Base-by-base conservation (phyloP, 35 echinoderm and acorn worm species). In the Strongylocentrotus purpuratus region DNA sequence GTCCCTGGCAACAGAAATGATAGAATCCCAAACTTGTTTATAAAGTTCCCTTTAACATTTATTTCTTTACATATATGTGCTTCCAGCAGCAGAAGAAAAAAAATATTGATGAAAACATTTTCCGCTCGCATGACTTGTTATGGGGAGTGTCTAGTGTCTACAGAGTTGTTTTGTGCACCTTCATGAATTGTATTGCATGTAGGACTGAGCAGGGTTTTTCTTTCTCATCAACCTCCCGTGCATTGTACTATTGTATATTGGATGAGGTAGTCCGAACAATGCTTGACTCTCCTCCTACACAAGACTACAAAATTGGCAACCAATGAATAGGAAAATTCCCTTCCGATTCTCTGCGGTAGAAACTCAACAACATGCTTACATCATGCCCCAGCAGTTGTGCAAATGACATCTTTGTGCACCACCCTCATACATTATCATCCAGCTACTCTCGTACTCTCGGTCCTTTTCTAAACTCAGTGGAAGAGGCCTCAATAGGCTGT, bases 401-500 rank as follows among this genome's bases (percentile, higher is more conserved):
- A 78, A 78, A 78, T 78, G 65, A 78, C 65, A 78, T 28, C 65
- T n/a, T 78, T 78, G 20, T 4, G 65, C 25, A 78, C 65, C 65
- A 78, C 65, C 65, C 65, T 78, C 65, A 78, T 78, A 78, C 65
- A 78, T 78, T 78, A 28, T 78, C 65, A 78, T 7, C 65, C 65
- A 28, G 22, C 65, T 78, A 22, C 65, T 78, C 25, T 70, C 18
- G 5, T 70, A 78, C 25, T 78, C 25, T 78, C 65, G 25, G 65
- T 78, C 65, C 65, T 78, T 59, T 59, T 17, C 52, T 59, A 59
- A 59, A 59, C 52, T 59, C 0, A 2, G 28, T 78, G 28, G 7
- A 78, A 78, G 65, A 78, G 65, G 65, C 65, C 65, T 78, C 65
- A 78, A 78, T 78, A 78, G 65, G 65, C 65, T 78, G 87, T 46